Conservation (phyloP, 2,113 vertebrate genomes). For the Ariopsis seemanni region DNA sequence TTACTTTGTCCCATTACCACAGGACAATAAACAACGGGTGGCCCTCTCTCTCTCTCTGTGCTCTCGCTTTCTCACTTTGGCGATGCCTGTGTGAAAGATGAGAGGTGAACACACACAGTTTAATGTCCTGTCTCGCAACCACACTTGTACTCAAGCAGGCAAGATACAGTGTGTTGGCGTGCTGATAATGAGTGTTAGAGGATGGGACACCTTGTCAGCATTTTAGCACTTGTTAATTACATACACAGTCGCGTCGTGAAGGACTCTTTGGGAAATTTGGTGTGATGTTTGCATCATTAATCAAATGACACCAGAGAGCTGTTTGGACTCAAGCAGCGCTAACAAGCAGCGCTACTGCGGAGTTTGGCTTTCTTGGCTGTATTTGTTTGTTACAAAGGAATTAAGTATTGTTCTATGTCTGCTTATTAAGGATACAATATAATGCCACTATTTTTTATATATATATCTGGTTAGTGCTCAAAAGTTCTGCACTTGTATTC, state of each 20-base stretch:
- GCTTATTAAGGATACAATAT: background rate
- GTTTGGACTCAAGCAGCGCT: slow-evolving; percentile 2
- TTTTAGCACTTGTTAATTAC: slow-evolving; percentile 39
- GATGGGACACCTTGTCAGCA: slow-evolving; percentile 17
- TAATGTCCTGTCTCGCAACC: background rate
- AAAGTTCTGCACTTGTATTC: background rate
- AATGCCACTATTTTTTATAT: background rate
- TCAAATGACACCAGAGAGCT: background rate
- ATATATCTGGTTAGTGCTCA: too few species aligned
- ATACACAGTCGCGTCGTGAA: slow-evolving; percentile 2
- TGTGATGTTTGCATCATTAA: background rate
- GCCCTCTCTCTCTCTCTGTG: background rate
- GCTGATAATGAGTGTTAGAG: slow-evolving; percentile 9
- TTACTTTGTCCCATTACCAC: slow-evolving; percentile 69
- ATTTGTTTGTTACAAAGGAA: background rate
- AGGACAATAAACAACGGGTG: slow-evolving; percentile 67
- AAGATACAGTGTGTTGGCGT: background rate
- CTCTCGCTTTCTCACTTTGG: background rate
- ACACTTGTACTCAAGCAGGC: background rate
- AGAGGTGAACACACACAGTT: background rate
- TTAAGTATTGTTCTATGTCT: background rate
- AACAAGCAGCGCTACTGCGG: background rate
- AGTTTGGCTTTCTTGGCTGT: background rate
- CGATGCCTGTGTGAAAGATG: background rate
- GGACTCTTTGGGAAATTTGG: background rate